Conservation (phyloP, 1,140 invertebrate species). For the Diachasma alloeum region DNA sequence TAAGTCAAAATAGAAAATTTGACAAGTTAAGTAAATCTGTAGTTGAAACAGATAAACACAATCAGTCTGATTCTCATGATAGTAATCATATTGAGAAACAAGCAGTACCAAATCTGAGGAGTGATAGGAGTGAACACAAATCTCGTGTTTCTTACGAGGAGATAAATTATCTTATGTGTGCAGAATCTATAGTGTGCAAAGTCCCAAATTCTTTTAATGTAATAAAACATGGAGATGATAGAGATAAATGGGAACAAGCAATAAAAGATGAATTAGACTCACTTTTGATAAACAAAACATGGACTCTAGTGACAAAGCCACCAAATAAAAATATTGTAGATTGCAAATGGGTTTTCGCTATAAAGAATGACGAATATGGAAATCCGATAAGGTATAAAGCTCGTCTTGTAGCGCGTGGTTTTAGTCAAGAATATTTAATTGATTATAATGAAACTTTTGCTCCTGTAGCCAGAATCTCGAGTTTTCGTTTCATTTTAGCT, state of each 20-base stretch:
- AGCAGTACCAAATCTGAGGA: conserved; percentile 26
- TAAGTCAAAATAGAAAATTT: background rate
- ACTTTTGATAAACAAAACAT: conserved; percentile 52
- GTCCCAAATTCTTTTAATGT: conserved; percentile 38
- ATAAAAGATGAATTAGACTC: conserved; percentile 54
- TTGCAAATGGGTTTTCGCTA: conserved; percentile 32
- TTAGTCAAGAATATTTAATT: conserved; percentile 46
- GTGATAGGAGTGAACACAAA: conserved; percentile 40
- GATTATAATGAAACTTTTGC: conserved; percentile 50
- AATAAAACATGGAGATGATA: conserved; percentile 46
- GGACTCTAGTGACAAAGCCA: conserved; percentile 48
- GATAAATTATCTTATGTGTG: conserved; percentile 25
- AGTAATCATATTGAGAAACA: background rate
- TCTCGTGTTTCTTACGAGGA: conserved; percentile 39
- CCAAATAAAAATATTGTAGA: conserved; percentile 46
- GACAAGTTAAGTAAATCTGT: background rate
- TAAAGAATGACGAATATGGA: conserved; percentile 37
- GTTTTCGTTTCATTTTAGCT: conserved; percentile 52
- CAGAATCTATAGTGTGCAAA: conserved; percentile 29
- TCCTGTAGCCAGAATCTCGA: conserved; percentile 29
- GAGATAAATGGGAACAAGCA: conserved; percentile 49
- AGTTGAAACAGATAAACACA: background rate
- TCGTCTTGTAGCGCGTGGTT: conserved; percentile 58
- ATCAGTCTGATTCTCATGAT: background rate
- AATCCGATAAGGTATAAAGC: conserved; percentile 53